Evolutionary conservation across 2,113 vertebrate species (phyloP).

Genomic region (Heterocephalus glaber): DNA sequence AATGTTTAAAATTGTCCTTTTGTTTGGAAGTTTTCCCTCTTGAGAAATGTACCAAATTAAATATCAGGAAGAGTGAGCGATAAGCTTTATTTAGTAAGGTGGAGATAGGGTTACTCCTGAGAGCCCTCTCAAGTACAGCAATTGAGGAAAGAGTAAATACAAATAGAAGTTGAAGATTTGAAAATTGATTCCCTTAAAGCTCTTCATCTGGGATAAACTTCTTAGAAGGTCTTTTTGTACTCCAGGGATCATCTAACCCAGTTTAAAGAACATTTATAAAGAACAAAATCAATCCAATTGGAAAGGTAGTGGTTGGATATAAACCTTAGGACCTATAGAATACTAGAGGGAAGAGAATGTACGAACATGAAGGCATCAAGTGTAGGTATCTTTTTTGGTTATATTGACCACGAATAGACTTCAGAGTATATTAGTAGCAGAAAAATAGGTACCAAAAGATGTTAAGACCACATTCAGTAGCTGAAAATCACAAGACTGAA

Average conservation of each 20-base stretch:
- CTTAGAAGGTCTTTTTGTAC: slow-evolving; percentile 29
- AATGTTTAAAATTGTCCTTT: background rate
- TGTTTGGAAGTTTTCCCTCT: slow-evolving; percentile 20
- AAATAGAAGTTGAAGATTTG: slow-evolving; percentile 53
- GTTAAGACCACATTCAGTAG: background rate
- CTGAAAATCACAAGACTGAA: background rate
- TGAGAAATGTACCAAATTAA: slow-evolving; percentile 50
- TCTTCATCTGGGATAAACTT: slow-evolving; percentile 49
- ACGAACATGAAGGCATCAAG: background rate
- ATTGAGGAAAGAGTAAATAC: slow-evolving; percentile 15
- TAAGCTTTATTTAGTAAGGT: slow-evolving; percentile 49
- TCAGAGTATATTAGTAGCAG: background rate
- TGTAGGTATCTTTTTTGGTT: background rate
- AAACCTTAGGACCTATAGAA: background rate
- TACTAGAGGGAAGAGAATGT: background rate
- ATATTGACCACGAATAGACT: background rate
- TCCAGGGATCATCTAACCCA: background rate
- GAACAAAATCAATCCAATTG: slow-evolving; percentile 2
- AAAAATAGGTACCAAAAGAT: background rate
- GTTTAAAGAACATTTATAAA: slow-evolving; percentile 32
- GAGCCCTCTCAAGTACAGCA: background rate
- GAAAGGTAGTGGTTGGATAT: background rate
- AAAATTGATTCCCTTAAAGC: slow-evolving; percentile 51
- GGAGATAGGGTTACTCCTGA: slow-evolving; percentile 4
- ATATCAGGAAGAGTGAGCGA: background rate